Evolutionary conservation across 2,113 vertebrate genomes (phyloP).

Genomic region (Syrrhaptes paradoxus): DNA sequence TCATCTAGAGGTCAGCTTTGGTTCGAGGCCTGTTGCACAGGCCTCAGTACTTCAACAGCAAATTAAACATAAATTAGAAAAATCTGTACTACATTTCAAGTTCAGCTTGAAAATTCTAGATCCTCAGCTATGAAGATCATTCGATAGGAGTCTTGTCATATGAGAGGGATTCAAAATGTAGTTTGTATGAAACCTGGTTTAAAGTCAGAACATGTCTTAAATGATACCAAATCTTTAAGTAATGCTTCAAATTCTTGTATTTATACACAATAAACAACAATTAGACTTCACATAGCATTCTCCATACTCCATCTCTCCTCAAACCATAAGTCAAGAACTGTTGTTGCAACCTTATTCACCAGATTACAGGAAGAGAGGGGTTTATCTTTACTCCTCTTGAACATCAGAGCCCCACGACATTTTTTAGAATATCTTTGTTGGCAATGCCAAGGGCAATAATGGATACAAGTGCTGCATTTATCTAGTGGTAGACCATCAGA

Average conservation of each 20-base stretch:
- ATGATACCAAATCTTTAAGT: background rate
- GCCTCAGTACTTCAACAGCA: background rate
- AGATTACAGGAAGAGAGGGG: fast-evolving
- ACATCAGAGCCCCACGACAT: background rate
- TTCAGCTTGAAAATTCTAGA: background rate
- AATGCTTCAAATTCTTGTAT: background rate
- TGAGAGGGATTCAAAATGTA: background rate
- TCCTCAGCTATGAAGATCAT: background rate
- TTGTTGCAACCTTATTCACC: background rate
- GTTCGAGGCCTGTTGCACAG: too few relatives aligned
- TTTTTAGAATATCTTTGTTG: background rate
- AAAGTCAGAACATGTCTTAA: background rate
- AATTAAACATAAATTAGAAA: background rate
- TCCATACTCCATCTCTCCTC: background rate
- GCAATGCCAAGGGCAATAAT: background rate
- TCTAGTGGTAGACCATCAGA: background rate
- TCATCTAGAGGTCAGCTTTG: too few relatives aligned
- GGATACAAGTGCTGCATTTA: background rate
- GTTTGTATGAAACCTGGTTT: background rate
- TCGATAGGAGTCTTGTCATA: background rate
- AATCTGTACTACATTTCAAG: background rate
- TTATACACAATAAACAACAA: background rate
- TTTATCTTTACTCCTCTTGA: background rate
- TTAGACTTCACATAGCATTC: background rate
- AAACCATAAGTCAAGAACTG: background rate